Percentiles rank a stretch among this genome's conserved stretches.
Evolutionary conservation across 2,888 invertebrate species (phyloP).

Genomic region (Melipona bicolor): DNA sequence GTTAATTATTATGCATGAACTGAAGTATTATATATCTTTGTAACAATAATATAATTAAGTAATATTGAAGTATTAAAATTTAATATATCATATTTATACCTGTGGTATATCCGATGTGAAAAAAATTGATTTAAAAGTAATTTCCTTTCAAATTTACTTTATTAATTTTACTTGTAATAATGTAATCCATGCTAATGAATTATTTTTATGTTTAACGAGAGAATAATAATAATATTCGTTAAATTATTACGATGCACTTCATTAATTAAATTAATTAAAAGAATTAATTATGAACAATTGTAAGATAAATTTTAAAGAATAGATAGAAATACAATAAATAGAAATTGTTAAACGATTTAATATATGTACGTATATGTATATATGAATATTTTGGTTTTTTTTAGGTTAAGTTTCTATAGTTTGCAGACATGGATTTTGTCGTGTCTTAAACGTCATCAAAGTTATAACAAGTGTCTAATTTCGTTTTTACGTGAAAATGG

Average conservation of each 20-base stretch:
- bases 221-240: background rate
- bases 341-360: background rate
- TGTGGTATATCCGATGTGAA: background rate
- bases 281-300: background rate
- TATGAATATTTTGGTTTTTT: slow-evolving; percentile 23
- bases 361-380: background rate
- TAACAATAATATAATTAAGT: no score
- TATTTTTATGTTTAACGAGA: background rate
- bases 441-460: slow-evolving; percentile 48
- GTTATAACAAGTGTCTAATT: slow-evolving; percentile 13
- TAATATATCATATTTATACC: background rate
- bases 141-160: background rate
- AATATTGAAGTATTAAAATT: background rate
- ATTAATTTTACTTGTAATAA: background rate
- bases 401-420: slow-evolving; percentile 47
- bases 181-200: background rate
- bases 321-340: background rate
- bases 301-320: background rate
- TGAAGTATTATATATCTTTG: background rate
- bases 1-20: background rate
- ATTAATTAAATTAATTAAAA: background rate
- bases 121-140: background rate
- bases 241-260: background rate
- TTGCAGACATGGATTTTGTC: slow-evolving; percentile 17
- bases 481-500: slow-evolving; percentile 84